These are phyloP conservation scores for Hydrozoanthus gracilis DNA, from an alignment of 92 coral and sea anemone species.

Conservation along the genomic window DNA sequence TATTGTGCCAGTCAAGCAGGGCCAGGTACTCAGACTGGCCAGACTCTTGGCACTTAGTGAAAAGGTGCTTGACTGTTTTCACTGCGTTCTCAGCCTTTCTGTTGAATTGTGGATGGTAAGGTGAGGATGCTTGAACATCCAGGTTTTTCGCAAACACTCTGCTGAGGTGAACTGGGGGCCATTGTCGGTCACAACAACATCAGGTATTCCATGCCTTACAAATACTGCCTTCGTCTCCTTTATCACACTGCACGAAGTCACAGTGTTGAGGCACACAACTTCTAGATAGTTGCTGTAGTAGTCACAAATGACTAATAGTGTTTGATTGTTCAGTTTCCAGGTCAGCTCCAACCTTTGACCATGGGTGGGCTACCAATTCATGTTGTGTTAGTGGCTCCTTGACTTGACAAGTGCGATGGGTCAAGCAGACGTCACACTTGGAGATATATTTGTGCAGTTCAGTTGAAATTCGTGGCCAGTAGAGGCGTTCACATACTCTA, in stretches of 20 bases:
- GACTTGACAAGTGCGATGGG: background rate
- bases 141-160: constrained; percentile 34
- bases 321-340: constrained; percentile 39
- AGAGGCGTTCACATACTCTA: constrained; percentile 52
- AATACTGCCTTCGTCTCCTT: constrained; percentile 42
- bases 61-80: constrained; percentile 48
- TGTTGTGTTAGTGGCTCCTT: constrained; percentile 53
- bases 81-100: constrained; percentile 54
- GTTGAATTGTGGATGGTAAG: constrained; percentile 40
- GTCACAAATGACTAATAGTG: constrained; percentile 49
- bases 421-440: constrained; percentile 43
- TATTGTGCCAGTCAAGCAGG: constrained; percentile 48
- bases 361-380: constrained; percentile 44
- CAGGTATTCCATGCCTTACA: constrained; percentile 53
- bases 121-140: constrained; percentile 55
- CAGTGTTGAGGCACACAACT: constrained; percentile 23
- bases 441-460: constrained; percentile 47
- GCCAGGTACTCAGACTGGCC: constrained; percentile 56
- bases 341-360: constrained; percentile 53
- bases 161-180: constrained; percentile 41
- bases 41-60: constrained; percentile 58
- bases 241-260: constrained; percentile 37
- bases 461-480: constrained; percentile 57
- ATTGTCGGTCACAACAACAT: constrained; percentile 46
- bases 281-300: constrained; percentile 51